Conservation (phyloP, 2,888 invertebrate genomes). For the Gibbula magus region DNA sequence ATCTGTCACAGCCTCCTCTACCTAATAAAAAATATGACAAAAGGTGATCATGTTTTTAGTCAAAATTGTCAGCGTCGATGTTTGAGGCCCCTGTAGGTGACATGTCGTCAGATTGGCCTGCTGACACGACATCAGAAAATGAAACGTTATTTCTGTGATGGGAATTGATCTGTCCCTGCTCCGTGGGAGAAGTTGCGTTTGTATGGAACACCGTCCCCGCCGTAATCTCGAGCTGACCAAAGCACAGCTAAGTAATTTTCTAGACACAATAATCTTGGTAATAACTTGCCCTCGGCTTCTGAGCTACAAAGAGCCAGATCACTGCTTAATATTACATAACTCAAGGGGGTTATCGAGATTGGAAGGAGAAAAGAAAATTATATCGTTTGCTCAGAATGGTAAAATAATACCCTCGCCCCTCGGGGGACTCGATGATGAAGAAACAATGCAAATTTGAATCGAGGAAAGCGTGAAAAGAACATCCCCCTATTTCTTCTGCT, state of each 20-base stretch:
- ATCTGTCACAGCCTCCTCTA: neutral
- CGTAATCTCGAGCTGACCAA: neutral
- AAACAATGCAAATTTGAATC: constrained; percentile 25
- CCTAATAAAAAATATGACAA: constrained; percentile 3
- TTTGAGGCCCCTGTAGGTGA: neutral
- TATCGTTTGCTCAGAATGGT: constrained; percentile 26
- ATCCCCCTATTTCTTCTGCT: constrained; percentile 1
- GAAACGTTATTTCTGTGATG: constrained; percentile 13
- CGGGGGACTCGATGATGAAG: constrained; percentile 13
- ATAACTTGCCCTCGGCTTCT: constrained; percentile 2
- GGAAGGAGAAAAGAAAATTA: constrained; percentile 28
- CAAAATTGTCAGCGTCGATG: constrained; percentile 10
- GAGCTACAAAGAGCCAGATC: neutral
- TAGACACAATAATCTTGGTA: constrained; percentile 24
- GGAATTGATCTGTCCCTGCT: neutral
- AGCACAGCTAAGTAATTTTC: constrained; percentile 22
- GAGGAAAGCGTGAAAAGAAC: constrained; percentile 22
- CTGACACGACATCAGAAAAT: constrained; percentile 7
- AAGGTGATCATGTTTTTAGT: constrained; percentile 15
- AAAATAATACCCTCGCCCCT: constrained; percentile 17
- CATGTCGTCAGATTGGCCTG: neutral
- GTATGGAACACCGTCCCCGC: neutral
- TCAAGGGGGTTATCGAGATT: constrained; percentile 17
- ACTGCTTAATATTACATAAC: constrained; percentile 24
- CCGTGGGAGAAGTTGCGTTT: neutral